phyloP scores from a whole-genome alignment of 2,113 vertebrate species.

The Mionectes macconnelli region DNA sequence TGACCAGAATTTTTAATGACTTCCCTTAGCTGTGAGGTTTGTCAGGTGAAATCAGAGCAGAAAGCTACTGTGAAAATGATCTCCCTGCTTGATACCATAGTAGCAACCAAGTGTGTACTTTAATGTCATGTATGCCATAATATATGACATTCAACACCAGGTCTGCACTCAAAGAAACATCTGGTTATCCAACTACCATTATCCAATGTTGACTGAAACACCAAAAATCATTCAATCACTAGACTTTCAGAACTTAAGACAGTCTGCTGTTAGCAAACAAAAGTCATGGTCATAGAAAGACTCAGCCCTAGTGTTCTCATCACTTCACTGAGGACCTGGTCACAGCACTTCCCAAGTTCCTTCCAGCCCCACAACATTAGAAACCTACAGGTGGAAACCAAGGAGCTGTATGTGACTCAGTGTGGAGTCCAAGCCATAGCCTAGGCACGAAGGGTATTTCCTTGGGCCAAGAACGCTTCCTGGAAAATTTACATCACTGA shows the following conservation, averaged over 20 bases:
- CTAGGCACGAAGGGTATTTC: fast-evolving
- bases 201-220: background rate
- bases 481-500: background rate
- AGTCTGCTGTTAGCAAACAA: background rate
- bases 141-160: background rate
- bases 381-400: background rate
- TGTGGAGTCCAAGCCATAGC: fast-evolving
- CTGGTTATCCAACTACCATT: background rate
- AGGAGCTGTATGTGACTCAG: background rate
- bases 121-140: background rate
- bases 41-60: background rate
- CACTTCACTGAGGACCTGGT: background rate
- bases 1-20: background rate
- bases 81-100: background rate
- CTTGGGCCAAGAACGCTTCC: background rate
- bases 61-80: background rate
- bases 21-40: background rate
- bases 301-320: background rate
- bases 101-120: background rate
- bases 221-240: background rate
- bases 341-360: background rate
- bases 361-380: background rate
- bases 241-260: background rate
- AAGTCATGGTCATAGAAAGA: background rate
- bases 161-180: background rate